These are phyloP conservation scores for Ochropacha duplaris DNA, from an alignment of 2,888 invertebrate species.

Conservation along the genomic window DNA sequence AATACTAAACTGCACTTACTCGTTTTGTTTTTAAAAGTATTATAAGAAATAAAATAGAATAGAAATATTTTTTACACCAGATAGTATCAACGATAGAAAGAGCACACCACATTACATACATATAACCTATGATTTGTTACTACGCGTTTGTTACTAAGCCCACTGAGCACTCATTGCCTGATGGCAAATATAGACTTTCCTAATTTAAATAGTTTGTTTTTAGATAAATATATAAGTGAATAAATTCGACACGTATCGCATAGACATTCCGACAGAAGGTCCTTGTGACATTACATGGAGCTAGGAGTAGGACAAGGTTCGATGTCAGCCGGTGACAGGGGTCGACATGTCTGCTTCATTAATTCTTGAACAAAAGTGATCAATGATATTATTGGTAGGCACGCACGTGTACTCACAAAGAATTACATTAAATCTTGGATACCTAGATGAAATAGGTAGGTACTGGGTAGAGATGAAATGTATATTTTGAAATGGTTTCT, in stretches of 20 bases:
- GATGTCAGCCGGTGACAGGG: constrained; percentile 63
- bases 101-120: too few relatives aligned
- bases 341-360: constrained; percentile 80
- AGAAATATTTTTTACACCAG: too few relatives aligned
- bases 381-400: constrained; percentile 50
- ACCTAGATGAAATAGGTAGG: too few relatives aligned
- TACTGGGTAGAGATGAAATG: too few relatives aligned
- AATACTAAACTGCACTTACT: background rate
- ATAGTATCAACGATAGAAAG: too few relatives aligned
- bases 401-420: constrained; percentile 30
- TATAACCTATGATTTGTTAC: too few relatives aligned
- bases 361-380: constrained; percentile 74
- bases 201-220: background rate
- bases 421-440: too few relatives aligned
- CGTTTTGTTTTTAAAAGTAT: background rate
- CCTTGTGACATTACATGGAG: constrained; percentile 33
- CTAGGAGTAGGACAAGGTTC: constrained; percentile 47
- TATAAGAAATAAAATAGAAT: too few relatives aligned
- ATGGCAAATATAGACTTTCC: background rate
- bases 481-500: too few relatives aligned
- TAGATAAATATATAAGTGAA: background rate
- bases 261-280: constrained; percentile 67
- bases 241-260: constrained; percentile 60
- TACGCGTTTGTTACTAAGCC: too few relatives aligned
- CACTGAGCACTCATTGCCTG: too few relatives aligned